Base-by-base conservation (phyloP, 2,888 invertebrate genomes). In the Oligia latruncula region DNA sequence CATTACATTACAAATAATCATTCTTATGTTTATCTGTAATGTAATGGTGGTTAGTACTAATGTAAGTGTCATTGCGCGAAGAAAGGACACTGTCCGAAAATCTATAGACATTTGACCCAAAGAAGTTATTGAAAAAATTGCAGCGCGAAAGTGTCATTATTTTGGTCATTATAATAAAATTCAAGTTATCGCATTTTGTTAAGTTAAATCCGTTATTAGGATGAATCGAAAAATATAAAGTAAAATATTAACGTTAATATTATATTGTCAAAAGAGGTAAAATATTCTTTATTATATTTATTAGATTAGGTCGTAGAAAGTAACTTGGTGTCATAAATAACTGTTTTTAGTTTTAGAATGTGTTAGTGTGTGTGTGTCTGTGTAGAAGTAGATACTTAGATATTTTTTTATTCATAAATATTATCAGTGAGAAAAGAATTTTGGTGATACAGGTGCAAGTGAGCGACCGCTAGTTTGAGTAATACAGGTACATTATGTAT, bases 301-400 rank as follows among this genome's bases (percentile, higher is more conserved):
- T 15, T 72, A 72, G 15, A 15, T 66, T 40, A 58, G 17, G 13
- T 58, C 35, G 35, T 35, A 52, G 23, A 20, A 43, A 43, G 4
- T 60, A 43, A 60, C 5, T 66, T 17, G 40, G 15, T 52, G 52
- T 78, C n/a, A 58, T 17, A 8, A 29, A 49, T 60, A 43, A 20
- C 6, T 15, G 29, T 23, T 17, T 65, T 65, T 29, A 35, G 5
- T 46, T 66, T 58, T 77, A 66, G 35, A 11, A n/a, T 40, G 3
- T 40, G 2, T 71, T 65, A 20, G 71, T 52, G 49, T 71, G 23
- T 29, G 4, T n/a, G 67, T 40, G 5, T 20, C 40, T 66, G 58
- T 66, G 58, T 66, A 71, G 62, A 64, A 58, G 20, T 78, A 46
- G 29, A n/a, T 58, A n/a, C 40, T 35, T 79, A 64, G 40, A 35